Evolutionary conservation across 2,888 invertebrate genomes (phyloP), one percentile per base, ranked within the genome.

Genomic region (Apamea epomidion): DNA sequence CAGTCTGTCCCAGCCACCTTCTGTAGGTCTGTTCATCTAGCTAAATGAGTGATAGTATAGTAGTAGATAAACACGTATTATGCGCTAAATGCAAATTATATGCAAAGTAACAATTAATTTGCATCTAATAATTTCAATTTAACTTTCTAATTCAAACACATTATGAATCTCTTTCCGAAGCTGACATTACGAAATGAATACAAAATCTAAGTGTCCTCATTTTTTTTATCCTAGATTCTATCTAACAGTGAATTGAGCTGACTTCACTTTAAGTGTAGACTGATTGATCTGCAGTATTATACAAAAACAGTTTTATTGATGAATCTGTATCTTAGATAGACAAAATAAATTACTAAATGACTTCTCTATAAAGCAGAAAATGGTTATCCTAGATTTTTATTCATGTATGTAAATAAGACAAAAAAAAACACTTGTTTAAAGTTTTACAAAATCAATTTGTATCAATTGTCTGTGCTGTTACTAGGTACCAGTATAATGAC

Each of bases 111-210:
- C n/a, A 16, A 62, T 18, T 68, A 32, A 18, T 75, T 65, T 37
- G 21, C 8, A 80, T 74, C 21, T 51, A 12, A 37, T 54, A 58
- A 58, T 45, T 37, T 58, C 21, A 12, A 16, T 60, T n/a, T 60
- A 42, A 74, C 67, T 78, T 73, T 83, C 65, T 67, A 29, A 74
- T 70, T 58, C 8, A 45, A 58, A 48, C 8, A 48, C 4, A 25
- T 18, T 58, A 64, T 29, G 21, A 37, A 64, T 25, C 10, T 69
- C 1, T 69, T 62, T 58, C 16, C 14, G 32, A 81, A 25, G 29
- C 69, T 32, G 32, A 81, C 7, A 12, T 69, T 32, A 48, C 18
- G 16, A 58, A 70, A 67, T 42, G 4, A 32, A 71, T 54, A 45
- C 16, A 5, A 42, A 21, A 54, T 48, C 4, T 0, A 37, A 42